Evolutionary conservation across 2,797 vertebrate species (phyloP).

Genomic region (Cirrhinus mrigala): DNA sequence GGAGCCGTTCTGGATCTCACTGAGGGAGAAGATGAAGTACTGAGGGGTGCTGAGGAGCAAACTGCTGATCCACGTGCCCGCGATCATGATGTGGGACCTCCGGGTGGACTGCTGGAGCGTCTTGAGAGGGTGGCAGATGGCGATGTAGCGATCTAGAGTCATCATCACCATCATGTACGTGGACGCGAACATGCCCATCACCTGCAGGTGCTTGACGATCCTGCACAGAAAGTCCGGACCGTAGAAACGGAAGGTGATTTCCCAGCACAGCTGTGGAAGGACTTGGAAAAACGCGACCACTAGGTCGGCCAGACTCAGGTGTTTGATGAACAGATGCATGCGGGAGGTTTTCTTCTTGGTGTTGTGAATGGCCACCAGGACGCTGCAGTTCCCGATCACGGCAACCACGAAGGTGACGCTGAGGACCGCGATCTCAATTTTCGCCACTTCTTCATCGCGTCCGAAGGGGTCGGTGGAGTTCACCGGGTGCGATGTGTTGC

Average conservation of each 20-base stretch:
- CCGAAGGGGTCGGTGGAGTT: slow-evolving; percentile 77
- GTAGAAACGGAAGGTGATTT: slow-evolving; percentile 93
- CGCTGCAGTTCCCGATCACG: slow-evolving; percentile 88
- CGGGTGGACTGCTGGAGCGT: slow-evolving; percentile 91
- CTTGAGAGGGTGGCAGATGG: slow-evolving; percentile 96
- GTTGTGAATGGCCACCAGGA: slow-evolving; percentile 89
- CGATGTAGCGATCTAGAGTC: slow-evolving; percentile 96
- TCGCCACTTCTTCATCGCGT: slow-evolving; percentile 91
- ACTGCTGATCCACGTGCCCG: slow-evolving; percentile 90
- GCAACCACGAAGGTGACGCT: slow-evolving; percentile 91
- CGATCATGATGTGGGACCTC: slow-evolving; percentile 91
- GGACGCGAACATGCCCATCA: slow-evolving; percentile 96
- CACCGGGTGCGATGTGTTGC: slow-evolving; percentile 57
- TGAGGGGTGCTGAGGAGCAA: slow-evolving; percentile 91
- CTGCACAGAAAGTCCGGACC: slow-evolving; percentile 93
- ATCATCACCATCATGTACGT: slow-evolving; percentile 98
- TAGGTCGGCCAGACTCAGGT: slow-evolving; percentile 94
- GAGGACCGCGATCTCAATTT: slow-evolving; percentile 91
- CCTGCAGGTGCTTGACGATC: slow-evolving; percentile 94
- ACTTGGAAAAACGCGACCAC: slow-evolving; percentile 97
- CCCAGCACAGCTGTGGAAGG: slow-evolving; percentile 95
- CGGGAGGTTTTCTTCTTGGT: slow-evolving; percentile 92
- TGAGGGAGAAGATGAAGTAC: slow-evolving; percentile 94
- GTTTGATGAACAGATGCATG: slow-evolving; percentile 96
- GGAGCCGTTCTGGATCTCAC: slow-evolving; percentile 87